Base-by-base conservation (phyloP, 2,113 vertebrate genomes). In the Rhombomys opimus region DNA sequence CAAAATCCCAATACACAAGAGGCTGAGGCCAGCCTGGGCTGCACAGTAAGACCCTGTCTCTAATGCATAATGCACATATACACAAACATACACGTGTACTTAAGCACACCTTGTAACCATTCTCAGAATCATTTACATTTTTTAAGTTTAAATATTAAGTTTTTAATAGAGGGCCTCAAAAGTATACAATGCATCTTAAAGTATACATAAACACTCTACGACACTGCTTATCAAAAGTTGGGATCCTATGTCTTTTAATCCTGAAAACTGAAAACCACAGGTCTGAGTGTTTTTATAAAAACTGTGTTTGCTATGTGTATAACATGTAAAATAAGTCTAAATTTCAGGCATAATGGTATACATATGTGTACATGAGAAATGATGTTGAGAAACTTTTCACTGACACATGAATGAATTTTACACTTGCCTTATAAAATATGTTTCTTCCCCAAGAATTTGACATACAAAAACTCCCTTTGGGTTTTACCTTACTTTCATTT, bases 261-360 rank as follows among this genome's bases (percentile, higher is more conserved):
- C n/a, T 96, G 81, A 95, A 88, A 90, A 97, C 27, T 92, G 27
- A 96, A 98, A 97, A 75, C 27, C 84, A 93, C 41, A 78, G 9
- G 17, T 90, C 80, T 86, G 23, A 85, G 30, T 86, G 72, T 80
- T 86, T 97, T 95, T 76, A 93, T 94, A 89, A 96, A 96, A 95
- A 91, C 61, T 94, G 13, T 93, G 38, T 92, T 95, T 89, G 54
- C 54, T 78, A 65, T 94, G 94, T 96, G 61, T 78, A 93, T 88
- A 67, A 72, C 59, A n/a, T 86, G 46, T 59, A 88, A n/a, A 1
- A 32, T 65, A 95, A 95, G 67, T 89, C 50, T 94, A 22, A 88
- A 61, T 96, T 95, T 25, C 88, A 59, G 30, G 38, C 20, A 94
- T 15, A 95, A 85, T 85, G 63, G 30, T 63, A 85, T 27, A 57